Base-by-base conservation (phyloP, 2,888 invertebrate species). In the Tribolium freemani region DNA sequence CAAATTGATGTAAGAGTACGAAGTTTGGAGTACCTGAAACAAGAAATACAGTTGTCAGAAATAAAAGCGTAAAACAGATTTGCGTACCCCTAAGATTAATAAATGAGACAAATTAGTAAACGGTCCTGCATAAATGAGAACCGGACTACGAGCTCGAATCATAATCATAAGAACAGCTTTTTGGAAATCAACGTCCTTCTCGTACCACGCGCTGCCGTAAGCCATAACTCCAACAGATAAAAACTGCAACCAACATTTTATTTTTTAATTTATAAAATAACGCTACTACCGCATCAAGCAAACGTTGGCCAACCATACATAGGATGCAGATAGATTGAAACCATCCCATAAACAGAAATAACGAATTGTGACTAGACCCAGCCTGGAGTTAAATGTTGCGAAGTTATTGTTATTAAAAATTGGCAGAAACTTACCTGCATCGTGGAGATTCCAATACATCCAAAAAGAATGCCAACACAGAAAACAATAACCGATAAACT, bases 91-190 rank as follows among this genome's bases (percentile, higher is more conserved):
- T n/a, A 67, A 10, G 11, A 72, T 60, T 8, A 67, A 3, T 9
- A 48, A n/a, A 53, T 50, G 48, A 21, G 72, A 72, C 1, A 72
- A n/a, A 20, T 30, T 38, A 31, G 48, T 31, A 13, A 71, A 66
- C 9, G 72, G 69, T 72, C 72, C 72, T 5, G 69, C 72, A 16
- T 56, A 45, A 11, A 72, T 57, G 0, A 57, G 20, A 44, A 63
- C 31, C 0, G 69, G 61, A 11, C 16, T 20, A 11, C 56, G 69
- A 10, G 72, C 46, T 11, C 69, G 45, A 8, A 64, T 21, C 10
- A 72, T 16, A 11, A 69, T 56, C 26, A 64, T 11, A 26, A 30
- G 10, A 0, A 72, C 8, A 30, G 5, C 46, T 11, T 48, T 60
- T 16, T 61, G 61, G 6, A 72, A 72, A 6, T 10, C 8, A 11